Base-by-base conservation (phyloP, 92 coral and sea anemone genomes). In the Epizoanthus scotinus region DNA sequence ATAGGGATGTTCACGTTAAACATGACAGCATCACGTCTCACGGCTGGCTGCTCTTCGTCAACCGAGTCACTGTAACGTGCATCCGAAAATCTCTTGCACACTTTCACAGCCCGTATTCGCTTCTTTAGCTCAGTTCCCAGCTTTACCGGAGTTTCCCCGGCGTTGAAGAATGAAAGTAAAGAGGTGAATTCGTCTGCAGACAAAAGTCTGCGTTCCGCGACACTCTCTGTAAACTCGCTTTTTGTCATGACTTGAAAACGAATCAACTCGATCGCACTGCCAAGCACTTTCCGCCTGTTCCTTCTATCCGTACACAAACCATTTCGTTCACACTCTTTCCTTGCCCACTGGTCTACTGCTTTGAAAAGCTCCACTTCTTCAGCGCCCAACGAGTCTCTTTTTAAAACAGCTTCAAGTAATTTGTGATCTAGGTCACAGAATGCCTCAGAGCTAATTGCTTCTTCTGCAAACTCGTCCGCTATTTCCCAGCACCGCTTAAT, bases 301-400 rank as follows among this genome's bases (percentile, higher is more conserved):
- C 70, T 73, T 22, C 82, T 59, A 28, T 78, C 84, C 20, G 59
- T 63, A 5, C 82, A 49, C 65, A 83, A 42, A 7, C 83, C 83
- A 3, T 74, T 28, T 47, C 84, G 71, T 25, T 84, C 28, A 31
- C 86, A 84, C 47, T 79, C 84, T 22, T 82, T 66, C 8, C 77
- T 69, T 58, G 89, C 89, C 94, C 94, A 91, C 14, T 80, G 72
- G 27, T 89, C 84, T 53, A 89, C 88, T 8, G 91, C 91, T 62
- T 67, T 86, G 59, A 91, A 91, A 22, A 91, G 82, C 10, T 79
- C 88, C 38, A 91, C 68, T 53, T 91, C 94, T 31, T 87, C 79
- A 22, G 87, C 85, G 10, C 75, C 84, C 10, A 91, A 87, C 6
- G 87, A 75, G 55, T 87, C 91, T 40, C 94, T 83, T 20, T 73